A percentile compares a stretch with the other conserved stretches of the same genome.
phyloP scores from a whole-genome alignment of 2,888 invertebrate species.

The Leptothorax acervorum region DNA sequence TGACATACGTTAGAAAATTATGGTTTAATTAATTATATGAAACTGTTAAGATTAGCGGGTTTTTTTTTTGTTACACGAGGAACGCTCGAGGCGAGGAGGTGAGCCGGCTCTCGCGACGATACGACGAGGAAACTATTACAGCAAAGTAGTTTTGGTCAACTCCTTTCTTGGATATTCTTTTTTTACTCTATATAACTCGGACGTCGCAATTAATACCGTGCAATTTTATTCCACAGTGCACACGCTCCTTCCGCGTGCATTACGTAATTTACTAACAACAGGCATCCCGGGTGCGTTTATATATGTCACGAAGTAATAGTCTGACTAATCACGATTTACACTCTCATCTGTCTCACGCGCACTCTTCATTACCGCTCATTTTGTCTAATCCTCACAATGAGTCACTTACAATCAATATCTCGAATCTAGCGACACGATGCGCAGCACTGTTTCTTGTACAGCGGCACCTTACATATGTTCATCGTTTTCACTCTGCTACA shows the following conservation, averaged over 20 bases:
- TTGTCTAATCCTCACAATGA: constrained; percentile 54
- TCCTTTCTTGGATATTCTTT: constrained; percentile 32
- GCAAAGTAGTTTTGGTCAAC: constrained; percentile 70
- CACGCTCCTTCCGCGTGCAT: constrained; percentile 20
- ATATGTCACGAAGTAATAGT: constrained; percentile 50
- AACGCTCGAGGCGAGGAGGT: constrained; percentile 52
- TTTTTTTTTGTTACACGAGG: constrained; percentile 45
- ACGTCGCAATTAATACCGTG: constrained; percentile 41
- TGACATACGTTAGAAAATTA: constrained; percentile 66
- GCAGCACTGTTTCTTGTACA: constrained; percentile 95
- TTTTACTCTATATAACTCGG: constrained; percentile 36
- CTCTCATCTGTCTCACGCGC: constrained; percentile 40
- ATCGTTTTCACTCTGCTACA: constrained; percentile 95
- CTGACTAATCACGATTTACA: constrained; percentile 46
- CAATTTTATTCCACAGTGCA: constrained; percentile 44
- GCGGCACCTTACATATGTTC: constrained; percentile 94
- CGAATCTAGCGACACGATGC: constrained; percentile 89
- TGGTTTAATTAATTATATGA: constrained; percentile 66
- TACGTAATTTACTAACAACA: constrained; percentile 61
- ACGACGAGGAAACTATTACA: constrained; percentile 61
- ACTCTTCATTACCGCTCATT: constrained; percentile 43
- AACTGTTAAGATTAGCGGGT: constrained; percentile 65
- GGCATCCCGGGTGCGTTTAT: constrained; percentile 60
- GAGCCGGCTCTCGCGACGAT: constrained; percentile 43
- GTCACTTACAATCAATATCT: constrained; percentile 60